Conservation (phyloP, 2,113 vertebrate species). For the Aramus guarauna region DNA sequence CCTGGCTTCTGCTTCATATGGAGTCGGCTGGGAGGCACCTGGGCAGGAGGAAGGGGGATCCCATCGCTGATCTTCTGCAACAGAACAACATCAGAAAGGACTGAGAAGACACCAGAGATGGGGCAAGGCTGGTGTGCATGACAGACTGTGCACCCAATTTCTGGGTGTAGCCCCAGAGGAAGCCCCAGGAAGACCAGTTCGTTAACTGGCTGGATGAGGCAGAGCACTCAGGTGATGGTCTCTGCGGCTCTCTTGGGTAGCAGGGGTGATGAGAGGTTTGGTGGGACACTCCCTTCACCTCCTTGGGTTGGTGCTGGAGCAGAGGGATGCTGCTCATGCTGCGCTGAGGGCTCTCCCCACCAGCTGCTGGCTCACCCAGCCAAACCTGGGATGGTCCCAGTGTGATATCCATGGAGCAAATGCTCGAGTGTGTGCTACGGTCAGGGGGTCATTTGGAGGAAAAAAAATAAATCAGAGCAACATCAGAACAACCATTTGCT, state of each 20-base stretch:
- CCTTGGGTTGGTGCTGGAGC: background rate
- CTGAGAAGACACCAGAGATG: background rate
- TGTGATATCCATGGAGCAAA: background rate
- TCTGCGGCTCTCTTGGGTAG: background rate
- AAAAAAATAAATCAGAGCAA: background rate
- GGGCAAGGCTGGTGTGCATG: background rate
- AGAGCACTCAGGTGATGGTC: background rate
- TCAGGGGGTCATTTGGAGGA: background rate
- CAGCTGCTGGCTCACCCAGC: background rate
- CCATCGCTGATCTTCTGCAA: constrained; percentile 51
- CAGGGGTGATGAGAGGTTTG: background rate
- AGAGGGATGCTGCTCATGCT: background rate
- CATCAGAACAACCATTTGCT: background rate
- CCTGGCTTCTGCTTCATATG: background rate
- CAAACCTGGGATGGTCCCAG: background rate
- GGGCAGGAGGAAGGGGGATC: constrained; percentile 63
- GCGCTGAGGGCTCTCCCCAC: background rate
- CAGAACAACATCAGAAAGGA: background rate
- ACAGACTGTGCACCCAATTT: background rate
- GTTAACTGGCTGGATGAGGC: background rate
- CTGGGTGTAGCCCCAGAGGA: background rate
- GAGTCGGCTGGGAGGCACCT: constrained; percentile 53
- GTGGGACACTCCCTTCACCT: background rate
- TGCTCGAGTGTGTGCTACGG: background rate
- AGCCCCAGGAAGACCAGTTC: background rate